Conservation (phyloP, 2,888 invertebrate species). For the Bimastos eiseni region DNA sequence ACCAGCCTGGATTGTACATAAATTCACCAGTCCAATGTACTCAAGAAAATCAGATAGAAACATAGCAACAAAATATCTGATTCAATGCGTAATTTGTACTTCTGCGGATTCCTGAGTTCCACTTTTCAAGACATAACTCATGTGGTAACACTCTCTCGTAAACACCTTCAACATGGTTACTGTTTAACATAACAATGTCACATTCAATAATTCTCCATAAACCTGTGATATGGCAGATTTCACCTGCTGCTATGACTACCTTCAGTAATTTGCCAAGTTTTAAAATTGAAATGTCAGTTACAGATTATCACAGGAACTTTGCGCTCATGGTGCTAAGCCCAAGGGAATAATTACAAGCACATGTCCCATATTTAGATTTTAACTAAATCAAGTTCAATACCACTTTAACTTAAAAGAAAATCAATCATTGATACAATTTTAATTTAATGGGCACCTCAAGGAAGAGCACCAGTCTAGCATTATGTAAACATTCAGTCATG, state of each 20-base stretch:
- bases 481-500: neutral
- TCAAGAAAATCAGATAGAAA: slow-evolving; percentile 6
- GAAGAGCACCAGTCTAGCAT: neutral
- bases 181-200: neutral
- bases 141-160: neutral
- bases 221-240: neutral
- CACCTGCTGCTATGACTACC: neutral
- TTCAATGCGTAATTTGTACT: neutral
- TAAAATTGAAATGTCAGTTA: neutral
- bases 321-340: neutral
- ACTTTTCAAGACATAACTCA: neutral
- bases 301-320: neutral
- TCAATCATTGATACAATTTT: neutral
- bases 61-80: neutral
- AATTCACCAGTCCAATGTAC: neutral
- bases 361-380: neutral
- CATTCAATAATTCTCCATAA: neutral
- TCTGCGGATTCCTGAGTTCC: neutral
- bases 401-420: neutral
- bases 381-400: neutral
- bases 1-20: neutral
- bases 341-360: neutral
- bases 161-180: neutral
- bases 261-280: neutral
- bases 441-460: neutral